Evolutionary conservation across 2,888 invertebrate genomes (phyloP), one percentile per base, ranked within the genome.

Genomic region (Nomada goodeniana): DNA sequence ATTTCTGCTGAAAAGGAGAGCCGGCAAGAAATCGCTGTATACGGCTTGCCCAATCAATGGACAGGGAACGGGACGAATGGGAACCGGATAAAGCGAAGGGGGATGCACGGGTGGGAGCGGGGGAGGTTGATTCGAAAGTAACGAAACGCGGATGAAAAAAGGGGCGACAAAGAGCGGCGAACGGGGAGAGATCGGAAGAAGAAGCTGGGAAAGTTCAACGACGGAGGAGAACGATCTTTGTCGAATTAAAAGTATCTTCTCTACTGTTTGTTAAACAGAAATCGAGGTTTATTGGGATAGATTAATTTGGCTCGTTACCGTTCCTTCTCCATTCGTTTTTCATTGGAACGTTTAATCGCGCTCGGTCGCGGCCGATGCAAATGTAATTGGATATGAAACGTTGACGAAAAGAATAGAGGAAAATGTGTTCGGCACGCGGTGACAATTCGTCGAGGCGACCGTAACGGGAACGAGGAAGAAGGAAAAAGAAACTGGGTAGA

Each of bases 1-100:
- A 93, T 93, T 88, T 93, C 91, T 71, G 81, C 57, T 74, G 82
- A 72, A 82, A 65, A 82, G 83, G 77, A 87, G 80, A 85, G 61
- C 74, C 79, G 81, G 83, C 86, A 85, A 83, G 86, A 86, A 84
- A 80, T 71, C 82, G 81, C 55, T 76, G 76, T 74, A 80, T 78
- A 84, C 82, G 81, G 77, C 74, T 67, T 79, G 76, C 60, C 77
- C 82, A 76, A 84, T 84, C 81, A 82, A 84, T 72, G 84, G 72
- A 65, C 74, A 61, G 60, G 42, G 68, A 55, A 69, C 42, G 15
- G 44, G 60, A 50, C 15, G 36, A 68, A 67, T 26, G 77, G 73
- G 57, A 52, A 76, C 15, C 36, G 55, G 60, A 64, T 29, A 10
- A 65, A 53, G 67, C 11, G 74, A 61, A 64, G 63, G 65, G 26